phyloP scores from a whole-genome alignment of 2,888 invertebrate genomes.

The Meandrusa payeni region DNA sequence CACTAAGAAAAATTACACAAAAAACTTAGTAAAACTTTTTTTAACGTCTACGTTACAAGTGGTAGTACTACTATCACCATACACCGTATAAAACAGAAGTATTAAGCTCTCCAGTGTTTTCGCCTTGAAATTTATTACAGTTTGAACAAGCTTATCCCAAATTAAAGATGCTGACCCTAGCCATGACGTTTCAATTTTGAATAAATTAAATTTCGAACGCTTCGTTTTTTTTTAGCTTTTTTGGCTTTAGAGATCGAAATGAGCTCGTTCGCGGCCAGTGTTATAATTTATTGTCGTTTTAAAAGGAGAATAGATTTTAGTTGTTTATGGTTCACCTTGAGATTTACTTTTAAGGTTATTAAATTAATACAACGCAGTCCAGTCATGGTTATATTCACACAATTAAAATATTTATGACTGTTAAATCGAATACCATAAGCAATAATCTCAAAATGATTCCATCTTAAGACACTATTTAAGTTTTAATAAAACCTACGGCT shows the following conservation, averaged over 20 bases:
- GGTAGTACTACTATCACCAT: too few species aligned
- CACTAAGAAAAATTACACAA: too few species aligned
- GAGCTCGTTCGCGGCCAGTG: conserved; percentile 62
- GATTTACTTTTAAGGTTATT: conserved; percentile 36
- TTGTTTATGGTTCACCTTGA: conserved; percentile 50
- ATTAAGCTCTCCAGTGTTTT: too few species aligned
- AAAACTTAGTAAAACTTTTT: too few species aligned
- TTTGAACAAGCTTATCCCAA: too few species aligned
- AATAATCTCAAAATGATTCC: conserved; percentile 12
- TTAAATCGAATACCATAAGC: conserved; percentile 13
- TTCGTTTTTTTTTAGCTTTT: conserved; percentile 68
- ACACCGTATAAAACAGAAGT: too few species aligned
- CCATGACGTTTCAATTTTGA: conserved; percentile 81
- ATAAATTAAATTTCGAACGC: conserved; percentile 81
- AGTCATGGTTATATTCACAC: conserved; percentile 22
- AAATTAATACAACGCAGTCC: conserved; percentile 27
- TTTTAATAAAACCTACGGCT: background rate
- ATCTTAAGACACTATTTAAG: background rate
- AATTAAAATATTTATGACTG: conserved; percentile 24
- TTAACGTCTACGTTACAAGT: too few species aligned
- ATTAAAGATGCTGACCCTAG: conserved; percentile 11
- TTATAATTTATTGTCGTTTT: conserved; percentile 73
- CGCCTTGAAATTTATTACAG: too few species aligned
- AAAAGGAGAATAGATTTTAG: conserved; percentile 57
- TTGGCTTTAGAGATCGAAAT: conserved; percentile 57